These are phyloP conservation scores for Neodiprion virginianus DNA, from an alignment of 1,140 invertebrate species.

Conservation along the genomic window DNA sequence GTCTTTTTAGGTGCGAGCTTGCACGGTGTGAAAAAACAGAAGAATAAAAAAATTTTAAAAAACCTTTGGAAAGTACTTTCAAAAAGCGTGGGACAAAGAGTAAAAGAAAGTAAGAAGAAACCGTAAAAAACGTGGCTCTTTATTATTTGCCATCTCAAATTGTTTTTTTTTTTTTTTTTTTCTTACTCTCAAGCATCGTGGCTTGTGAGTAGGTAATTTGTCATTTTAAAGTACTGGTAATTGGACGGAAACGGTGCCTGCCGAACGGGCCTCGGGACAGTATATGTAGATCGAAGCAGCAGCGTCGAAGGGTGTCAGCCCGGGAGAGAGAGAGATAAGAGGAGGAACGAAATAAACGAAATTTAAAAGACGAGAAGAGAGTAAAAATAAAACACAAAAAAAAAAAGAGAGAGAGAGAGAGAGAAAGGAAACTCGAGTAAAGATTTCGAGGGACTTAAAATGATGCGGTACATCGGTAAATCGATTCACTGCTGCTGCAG, in stretches of 20 bases:
- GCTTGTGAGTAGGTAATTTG: background rate
- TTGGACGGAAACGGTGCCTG: constrained; percentile 1
- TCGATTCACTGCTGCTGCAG: background rate
- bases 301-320: background rate
- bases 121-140: no score
- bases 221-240: constrained; percentile 1
- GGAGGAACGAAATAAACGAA: background rate
- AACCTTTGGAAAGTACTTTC: no score
- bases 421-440: background rate
- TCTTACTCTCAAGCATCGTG: no score
- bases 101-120: no score
- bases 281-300: background rate
- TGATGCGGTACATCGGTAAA: background rate
- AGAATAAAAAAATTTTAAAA: no score
- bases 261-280: background rate
- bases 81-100: no score
- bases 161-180: background rate
- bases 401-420: background rate
- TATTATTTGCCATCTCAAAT: no score
- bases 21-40: no score
- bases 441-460: background rate
- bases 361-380: background rate
- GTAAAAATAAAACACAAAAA: background rate
- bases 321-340: background rate
- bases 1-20: no score